Evolutionary conservation across 2,797 vertebrate genomes (phyloP).

Genomic region (Gallinago nigripennis): DNA sequence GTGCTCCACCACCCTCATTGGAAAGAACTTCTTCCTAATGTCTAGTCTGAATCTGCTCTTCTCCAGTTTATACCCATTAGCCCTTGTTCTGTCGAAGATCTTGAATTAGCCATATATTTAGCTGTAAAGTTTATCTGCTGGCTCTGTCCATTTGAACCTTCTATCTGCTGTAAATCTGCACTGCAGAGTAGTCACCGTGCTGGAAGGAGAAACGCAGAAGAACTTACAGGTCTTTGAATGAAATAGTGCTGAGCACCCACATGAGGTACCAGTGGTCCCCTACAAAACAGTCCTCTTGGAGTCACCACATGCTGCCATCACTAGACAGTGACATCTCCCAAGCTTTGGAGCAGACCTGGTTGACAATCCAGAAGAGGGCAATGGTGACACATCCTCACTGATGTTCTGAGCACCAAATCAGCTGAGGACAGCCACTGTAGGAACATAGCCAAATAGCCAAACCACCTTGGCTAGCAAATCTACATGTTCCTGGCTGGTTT

Average conservation of each 20-base stretch:
- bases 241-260: neutral
- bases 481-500: slow-evolving; percentile 40
- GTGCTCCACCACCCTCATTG: no score
- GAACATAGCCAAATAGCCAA: slow-evolving; percentile 25
- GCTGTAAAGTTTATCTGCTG: neutral
- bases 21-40: no score
- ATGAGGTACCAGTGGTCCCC: neutral
- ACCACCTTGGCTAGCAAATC: slow-evolving; percentile 37
- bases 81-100: no score
- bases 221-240: neutral
- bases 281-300: neutral
- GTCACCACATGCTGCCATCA: neutral
- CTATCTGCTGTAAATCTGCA: neutral
- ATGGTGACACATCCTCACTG: slow-evolving; percentile 47
- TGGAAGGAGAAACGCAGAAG: neutral
- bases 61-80: no score
- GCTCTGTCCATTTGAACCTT: neutral
- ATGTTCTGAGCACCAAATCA: neutral
- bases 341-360: slow-evolving; percentile 23
- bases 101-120: neutral
- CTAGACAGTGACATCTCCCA: neutral
- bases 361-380: slow-evolving; percentile 66
- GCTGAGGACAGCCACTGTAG: slow-evolving; percentile 13
- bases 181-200: neutral
- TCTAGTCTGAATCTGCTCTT: no score